A percentile compares a stretch with the other conserved stretches of the same genome.
Evolutionary conservation across 2,113 vertebrate species (phyloP).

Genomic region (Elanoides forficatus): DNA sequence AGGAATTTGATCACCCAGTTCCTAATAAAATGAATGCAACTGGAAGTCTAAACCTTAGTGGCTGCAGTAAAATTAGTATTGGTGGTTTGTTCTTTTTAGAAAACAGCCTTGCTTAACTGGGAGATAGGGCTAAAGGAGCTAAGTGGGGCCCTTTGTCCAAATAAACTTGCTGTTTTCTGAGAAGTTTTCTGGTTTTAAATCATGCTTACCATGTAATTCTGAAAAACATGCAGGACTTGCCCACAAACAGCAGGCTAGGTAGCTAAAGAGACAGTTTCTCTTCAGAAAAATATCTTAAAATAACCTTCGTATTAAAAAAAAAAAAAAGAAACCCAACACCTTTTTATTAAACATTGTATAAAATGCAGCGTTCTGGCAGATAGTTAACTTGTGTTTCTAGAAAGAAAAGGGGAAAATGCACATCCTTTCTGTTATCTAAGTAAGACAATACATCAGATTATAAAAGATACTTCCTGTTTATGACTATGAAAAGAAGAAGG

Average conservation of each 20-base stretch:
- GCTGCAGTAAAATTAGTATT: background rate
- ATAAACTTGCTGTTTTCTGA: background rate
- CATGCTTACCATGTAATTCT: background rate
- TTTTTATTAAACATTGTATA: background rate
- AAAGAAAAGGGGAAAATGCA: background rate
- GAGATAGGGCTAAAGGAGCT: background rate
- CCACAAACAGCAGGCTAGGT: background rate
- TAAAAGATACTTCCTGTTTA: background rate
- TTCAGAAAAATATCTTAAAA: background rate
- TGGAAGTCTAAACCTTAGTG: background rate
- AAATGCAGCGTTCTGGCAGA: background rate
- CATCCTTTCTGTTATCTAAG: background rate
- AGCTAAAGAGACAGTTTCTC: background rate
- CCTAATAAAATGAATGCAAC: background rate
- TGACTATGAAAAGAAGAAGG: background rate
- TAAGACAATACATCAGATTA: background rate
- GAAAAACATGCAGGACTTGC: background rate
- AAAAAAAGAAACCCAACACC: accelerated
- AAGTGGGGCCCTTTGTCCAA: background rate
- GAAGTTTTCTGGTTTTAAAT: background rate
- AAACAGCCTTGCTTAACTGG: background rate
- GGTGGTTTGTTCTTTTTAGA: background rate
- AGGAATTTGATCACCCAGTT: background rate
- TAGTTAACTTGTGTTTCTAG: background rate
- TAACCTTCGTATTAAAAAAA: background rate